phyloP scores from a whole-genome alignment of 2,113 vertebrate species.

The Hypomesus transpacificus region DNA sequence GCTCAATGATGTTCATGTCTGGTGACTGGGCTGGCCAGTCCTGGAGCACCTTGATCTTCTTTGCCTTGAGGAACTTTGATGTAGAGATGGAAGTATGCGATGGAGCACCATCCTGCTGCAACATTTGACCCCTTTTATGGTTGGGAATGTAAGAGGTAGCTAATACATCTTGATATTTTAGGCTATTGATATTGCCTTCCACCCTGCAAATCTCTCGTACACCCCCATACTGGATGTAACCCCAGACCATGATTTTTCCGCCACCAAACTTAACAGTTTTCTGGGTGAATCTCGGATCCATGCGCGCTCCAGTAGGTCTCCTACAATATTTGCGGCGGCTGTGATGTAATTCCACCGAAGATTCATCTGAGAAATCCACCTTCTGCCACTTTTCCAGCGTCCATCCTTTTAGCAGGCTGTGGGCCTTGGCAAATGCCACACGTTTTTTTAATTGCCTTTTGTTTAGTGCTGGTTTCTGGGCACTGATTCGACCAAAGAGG shows the following conservation, averaged over 20 bases:
- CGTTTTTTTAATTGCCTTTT: no score
- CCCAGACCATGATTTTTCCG: conserved; percentile 18
- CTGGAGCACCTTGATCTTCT: conserved; percentile 23
- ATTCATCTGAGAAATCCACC: no score
- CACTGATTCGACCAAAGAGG: no score
- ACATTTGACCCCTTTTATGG: conserved; percentile 17
- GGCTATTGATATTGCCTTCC: conserved; percentile 20
- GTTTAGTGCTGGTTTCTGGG: no score
- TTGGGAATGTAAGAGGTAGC: conserved; percentile 21
- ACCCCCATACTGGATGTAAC: conserved; percentile 28
- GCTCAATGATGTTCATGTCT: no score
- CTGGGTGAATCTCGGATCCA: conserved; percentile 18
- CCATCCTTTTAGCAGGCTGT: neutral
- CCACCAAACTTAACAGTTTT: conserved; percentile 18
- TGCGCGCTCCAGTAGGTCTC: conserved; percentile 23
- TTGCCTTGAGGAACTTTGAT: conserved; percentile 12
- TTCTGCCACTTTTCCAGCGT: no score
- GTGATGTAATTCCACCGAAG: no score
- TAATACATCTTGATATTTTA: conserved; percentile 19
- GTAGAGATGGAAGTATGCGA: conserved; percentile 17
- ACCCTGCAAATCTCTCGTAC: conserved; percentile 22
- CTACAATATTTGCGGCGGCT: neutral
- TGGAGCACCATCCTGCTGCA: conserved; percentile 14
- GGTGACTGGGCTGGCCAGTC: no score
- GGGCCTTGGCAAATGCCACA: no score